A percentile compares a stretch with the other conserved stretches of the same genome.
These are phyloP conservation scores for Sebastiscus tertius DNA, from an alignment of 2,797 vertebrate genomes.

Conservation along the genomic window DNA sequence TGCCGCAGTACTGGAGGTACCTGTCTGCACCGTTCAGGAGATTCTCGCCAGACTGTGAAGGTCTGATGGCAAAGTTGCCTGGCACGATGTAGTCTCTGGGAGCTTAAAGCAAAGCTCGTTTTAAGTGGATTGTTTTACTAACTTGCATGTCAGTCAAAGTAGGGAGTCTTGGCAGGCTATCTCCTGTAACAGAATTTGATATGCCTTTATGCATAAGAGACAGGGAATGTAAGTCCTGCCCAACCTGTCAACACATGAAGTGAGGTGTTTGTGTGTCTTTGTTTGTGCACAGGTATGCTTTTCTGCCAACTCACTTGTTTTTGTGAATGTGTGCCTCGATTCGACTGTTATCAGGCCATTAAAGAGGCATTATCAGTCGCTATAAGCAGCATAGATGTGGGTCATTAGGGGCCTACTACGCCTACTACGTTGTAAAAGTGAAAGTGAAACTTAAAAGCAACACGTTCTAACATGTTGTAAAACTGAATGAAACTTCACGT, in stretches of 20 bases:
- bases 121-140: slow-evolving; percentile 66
- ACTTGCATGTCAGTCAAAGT: slow-evolving; percentile 48
- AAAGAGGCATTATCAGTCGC: background rate
- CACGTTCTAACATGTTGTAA: no score
- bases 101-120: slow-evolving; percentile 62
- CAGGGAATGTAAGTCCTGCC: slow-evolving; percentile 21
- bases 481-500: no score
- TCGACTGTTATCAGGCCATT: background rate
- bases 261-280: slow-evolving; percentile 20
- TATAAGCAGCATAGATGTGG: no score
- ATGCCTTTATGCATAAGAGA: slow-evolving; percentile 38
- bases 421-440: no score
- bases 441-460: no score
- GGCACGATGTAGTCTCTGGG: slow-evolving; percentile 20
- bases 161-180: slow-evolving; percentile 43
- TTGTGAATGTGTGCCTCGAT: background rate
- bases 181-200: slow-evolving; percentile 45
- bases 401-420: no score
- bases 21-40: slow-evolving; percentile 17
- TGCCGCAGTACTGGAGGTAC: slow-evolving; percentile 1
- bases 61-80: slow-evolving; percentile 43
- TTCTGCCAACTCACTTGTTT: background rate
- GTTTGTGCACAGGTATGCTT: slow-evolving; percentile 9
- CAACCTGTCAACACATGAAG: slow-evolving; percentile 45
- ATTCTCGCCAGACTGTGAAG: slow-evolving; percentile 14